phyloP scores from a whole-genome alignment of 2,113 vertebrate species.

The Nothoprocta perdicaria region DNA sequence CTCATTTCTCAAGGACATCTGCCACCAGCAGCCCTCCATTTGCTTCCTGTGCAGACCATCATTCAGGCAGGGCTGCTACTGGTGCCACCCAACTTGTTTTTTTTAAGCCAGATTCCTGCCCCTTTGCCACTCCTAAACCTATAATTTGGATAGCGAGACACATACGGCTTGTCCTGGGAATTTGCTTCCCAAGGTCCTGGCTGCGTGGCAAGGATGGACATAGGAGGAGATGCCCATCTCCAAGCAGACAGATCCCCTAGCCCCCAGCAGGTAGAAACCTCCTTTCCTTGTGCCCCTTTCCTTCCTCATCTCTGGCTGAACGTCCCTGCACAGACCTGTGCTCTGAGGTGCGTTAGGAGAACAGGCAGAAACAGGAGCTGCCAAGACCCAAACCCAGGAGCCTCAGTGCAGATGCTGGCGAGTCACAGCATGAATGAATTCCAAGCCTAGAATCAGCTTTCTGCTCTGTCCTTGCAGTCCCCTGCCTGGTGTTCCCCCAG shows the following conservation, averaged over 20 bases:
- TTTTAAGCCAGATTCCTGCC: accelerated
- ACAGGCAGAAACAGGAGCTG: neutral
- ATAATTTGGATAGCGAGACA: neutral
- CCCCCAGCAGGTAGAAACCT: too few relatives aligned
- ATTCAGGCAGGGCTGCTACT: neutral
- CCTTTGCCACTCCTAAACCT: neutral
- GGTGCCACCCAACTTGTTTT: neutral
- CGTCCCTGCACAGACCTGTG: neutral
- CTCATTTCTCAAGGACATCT: neutral
- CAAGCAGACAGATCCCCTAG: neutral
- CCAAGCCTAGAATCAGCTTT: neutral
- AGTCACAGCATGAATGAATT: neutral
- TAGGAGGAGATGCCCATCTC: accelerated
- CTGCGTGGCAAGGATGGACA: neutral
- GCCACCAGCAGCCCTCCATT: neutral
- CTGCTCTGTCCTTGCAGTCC: neutral
- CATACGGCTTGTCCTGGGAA: neutral
- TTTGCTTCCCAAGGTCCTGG: neutral
- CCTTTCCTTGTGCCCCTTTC: neutral
- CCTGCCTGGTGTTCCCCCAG: neutral
- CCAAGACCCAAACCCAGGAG: too few relatives aligned
- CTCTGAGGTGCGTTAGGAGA: too few relatives aligned
- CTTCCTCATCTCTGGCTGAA: neutral
- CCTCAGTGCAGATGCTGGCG: neutral
- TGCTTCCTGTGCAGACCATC: neutral